A percentile compares a stretch with the other conserved stretches of the same genome.
Evolutionary conservation across 2,113 vertebrate species (phyloP).

Genomic region (Anseranas semipalmata): DNA sequence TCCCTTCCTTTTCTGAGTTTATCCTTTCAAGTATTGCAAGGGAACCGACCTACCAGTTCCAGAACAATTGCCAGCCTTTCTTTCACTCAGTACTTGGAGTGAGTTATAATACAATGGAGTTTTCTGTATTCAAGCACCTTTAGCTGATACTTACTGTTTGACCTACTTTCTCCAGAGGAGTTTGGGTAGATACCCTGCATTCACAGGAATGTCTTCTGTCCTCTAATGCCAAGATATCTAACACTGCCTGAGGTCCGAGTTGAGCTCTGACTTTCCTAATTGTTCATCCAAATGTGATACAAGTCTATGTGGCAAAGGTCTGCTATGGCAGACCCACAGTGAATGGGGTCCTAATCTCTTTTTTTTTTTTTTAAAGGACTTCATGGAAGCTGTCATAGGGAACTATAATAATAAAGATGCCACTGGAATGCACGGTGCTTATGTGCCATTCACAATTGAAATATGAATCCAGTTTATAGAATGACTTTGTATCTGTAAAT

Average conservation of each 20-base stretch:
- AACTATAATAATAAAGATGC: neutral
- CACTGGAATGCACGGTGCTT: neutral
- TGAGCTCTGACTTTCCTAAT: neutral
- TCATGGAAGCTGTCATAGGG: neutral
- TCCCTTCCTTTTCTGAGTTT: neutral
- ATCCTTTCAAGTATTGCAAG: neutral
- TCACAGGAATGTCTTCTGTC: neutral
- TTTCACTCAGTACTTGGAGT: neutral
- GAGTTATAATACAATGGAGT: fast-evolving
- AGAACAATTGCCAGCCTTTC: neutral
- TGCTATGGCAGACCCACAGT: neutral
- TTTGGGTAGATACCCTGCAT: neutral
- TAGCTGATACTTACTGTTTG: neutral
- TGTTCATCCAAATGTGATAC: neutral
- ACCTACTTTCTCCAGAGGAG: neutral
- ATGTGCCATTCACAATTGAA: neutral
- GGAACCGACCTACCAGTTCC: neutral
- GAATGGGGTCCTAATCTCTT: neutral
- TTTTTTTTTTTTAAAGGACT: neutral
- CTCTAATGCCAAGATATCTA: neutral
- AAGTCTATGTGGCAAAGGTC: neutral
- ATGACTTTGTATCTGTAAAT: neutral
- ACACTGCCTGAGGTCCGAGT: neutral
- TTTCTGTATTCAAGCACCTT: neutral
- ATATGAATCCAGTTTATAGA: neutral